Evolutionary conservation across 2,113 vertebrate genomes (phyloP), one percentile per base, ranked within the genome.

Genomic region (Vidua chalybeata): DNA sequence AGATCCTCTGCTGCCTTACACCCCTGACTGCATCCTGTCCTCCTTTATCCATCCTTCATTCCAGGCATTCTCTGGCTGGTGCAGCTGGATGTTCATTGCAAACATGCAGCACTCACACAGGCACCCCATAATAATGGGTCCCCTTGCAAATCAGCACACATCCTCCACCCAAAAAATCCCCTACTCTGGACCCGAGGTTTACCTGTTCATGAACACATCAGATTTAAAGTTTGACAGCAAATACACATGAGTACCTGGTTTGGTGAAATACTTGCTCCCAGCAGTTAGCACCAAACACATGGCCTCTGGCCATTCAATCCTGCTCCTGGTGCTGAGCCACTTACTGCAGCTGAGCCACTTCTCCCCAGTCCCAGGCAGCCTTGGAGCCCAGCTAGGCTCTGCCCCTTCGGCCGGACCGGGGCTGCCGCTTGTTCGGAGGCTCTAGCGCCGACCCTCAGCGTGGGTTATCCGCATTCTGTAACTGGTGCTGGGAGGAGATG

Each of bases 101-200:
- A 76, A 67, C 4, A 43, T 0, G 1, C 6, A 52, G 3, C 5
- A 24, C 16, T 72, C 35, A 39, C 9, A n/a, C 9, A 68, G 43
- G 23, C 6, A 62, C 11, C 2, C 7, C 1, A 28, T 6, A n/a
- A 5, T 37, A 19, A 7, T 7, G 4, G 4, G 12, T 52, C 2
- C 1, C 10, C 46, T 41, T 9, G 10, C 51, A 61, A 51, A 41
- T 22, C 33, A 77, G 1, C 28, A 63, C 4, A 5, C 30, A 52
- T 2, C 4, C 26, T 26, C 21, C 8, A 7, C 15, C 17, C 12
- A 55, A 21, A 4, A 56, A 58, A 62, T n/a, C 21, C 9, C 7
- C 5, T 27, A 37, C 3, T 19, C 27, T 13, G 3, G 9, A 73
- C 7, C 4, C 0, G 1, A 64, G 11, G 9, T 4, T 3, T 8